Evolutionary conservation across 2,888 invertebrate genomes (phyloP), one percentile per base, ranked within the genome.

Genomic region (Diarsia mendica): DNA sequence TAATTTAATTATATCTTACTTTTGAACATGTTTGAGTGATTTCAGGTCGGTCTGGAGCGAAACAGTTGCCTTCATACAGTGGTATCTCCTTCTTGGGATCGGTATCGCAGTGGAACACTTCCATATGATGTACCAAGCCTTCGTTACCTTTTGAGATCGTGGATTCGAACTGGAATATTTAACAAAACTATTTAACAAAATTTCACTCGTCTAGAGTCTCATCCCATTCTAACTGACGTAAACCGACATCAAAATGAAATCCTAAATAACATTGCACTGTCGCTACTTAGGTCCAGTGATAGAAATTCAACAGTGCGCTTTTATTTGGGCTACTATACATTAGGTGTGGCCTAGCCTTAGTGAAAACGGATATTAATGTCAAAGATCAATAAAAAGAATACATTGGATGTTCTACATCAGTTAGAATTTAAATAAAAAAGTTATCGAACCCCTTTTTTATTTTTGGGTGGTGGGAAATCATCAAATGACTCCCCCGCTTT

Each of bases 51-150:
- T 97, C 95, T 53, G 97, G 91, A 67, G 97, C 97, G 86, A 98
- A 98, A 91, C 99, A 99, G 63, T 98, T 98, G 0, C 99, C 99
- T 75, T 98, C 98, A 93, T 98, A 99, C 44, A 97, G 91, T 0
- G 98, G 98, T 60, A 99, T 97, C 13, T 97, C 97, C 6, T 96
- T 94, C 28, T 97, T 94, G 0, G 97, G 93, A 3, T 97, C 97
- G 0, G 98, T 97, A 87, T 98, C 98, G 92, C 99, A 99, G 92
- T 99, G 99, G 90, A 99, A 99, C 1, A 99, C 97, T 96, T 99
- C 99, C 98, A 99, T 99, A 93, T 99, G 99, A 94, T 99, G 99
- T 0, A 99, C 99, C 44, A 99, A 91, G 39, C 98, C 98, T 91
- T 99, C 98, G 87, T 98, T 98, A 1, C 98, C 98, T 78, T 95